Base-by-base conservation (phyloP, 2,888 invertebrate genomes). In the Ophonus ardosiacus region DNA sequence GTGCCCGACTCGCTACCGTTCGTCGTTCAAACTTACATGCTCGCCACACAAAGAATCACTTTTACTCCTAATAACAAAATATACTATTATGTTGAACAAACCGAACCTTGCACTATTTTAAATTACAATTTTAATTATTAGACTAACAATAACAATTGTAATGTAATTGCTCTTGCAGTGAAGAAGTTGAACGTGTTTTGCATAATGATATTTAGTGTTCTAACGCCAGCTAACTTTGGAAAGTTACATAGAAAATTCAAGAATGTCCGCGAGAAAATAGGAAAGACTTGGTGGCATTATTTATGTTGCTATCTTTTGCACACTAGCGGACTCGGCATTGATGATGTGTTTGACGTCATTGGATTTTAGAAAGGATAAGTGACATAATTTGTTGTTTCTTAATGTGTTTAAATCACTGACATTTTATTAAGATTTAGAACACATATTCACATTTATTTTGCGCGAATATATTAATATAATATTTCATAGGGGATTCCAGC, bases 351-450 rank as follows among this genome's bases (percentile, higher is more conserved):
- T 38, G 38, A 40, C 68, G 68, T 68, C 68, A 68, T 38, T 21
- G 1, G 24, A 17, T 24, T 68, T 68, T 68, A 68, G 68, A 68
- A 68, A 68, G 68, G 68, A 68, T 68, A 63, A 63, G 15, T 68
- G 68, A 68, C 68, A 68, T 68, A 68, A 68, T 68, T 68, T 68
- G 38, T 68, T 68, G 38, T 68, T 68, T 68, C 68, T 68, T 68
- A 31, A 68, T 68, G 24, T 68, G 68, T 8, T 61, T 21, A 21
- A 65, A 24, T 65, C 65, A 65, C 31, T 68, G 68, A 38, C 68
- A 68, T 68, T 68, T 68, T 31, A 68, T 40, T 68, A 68, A n/a
- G n/a, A 31, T n/a, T 24, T 68, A 7, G 24, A 68, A 68, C 10
- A 24, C n/a, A 63, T 38, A 31, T 68, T 63, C 21, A 21, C 6